A percentile compares a stretch with the other conserved stretches of the same genome.
Conservation (phyloP, 2,888 invertebrate genomes). For the Pachliopta kotzebuea region DNA sequence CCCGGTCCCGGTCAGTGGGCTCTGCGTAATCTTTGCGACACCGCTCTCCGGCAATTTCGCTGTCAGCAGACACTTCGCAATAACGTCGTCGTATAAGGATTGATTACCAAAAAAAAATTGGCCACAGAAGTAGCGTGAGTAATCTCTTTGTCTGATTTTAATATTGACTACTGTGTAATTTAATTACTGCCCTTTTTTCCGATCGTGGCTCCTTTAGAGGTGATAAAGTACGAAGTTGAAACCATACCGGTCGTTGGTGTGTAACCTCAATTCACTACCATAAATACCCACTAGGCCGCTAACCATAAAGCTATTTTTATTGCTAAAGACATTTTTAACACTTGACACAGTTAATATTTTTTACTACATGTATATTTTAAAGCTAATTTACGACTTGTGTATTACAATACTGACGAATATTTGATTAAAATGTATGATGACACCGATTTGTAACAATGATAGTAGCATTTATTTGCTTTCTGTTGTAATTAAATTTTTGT, state of each 20-base stretch:
- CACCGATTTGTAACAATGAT: too few relatives aligned
- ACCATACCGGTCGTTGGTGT: background rate
- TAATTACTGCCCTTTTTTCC: constrained; percentile 1
- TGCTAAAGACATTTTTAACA: background rate
- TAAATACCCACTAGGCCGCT: background rate
- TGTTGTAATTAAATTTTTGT: too few relatives aligned
- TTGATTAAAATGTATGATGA: too few relatives aligned
- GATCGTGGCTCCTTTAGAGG: background rate
- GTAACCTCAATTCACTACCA: background rate
- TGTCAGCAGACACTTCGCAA: constrained; percentile 28
- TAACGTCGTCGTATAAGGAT: constrained; percentile 27
- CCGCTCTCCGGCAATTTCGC: constrained; percentile 34
- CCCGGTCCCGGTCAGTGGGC: constrained; percentile 1
- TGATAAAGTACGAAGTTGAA: background rate
- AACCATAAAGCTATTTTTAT: background rate
- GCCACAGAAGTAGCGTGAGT: constrained; percentile 16
- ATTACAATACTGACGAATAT: background rate
- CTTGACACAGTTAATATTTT: background rate
- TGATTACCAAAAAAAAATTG: constrained; percentile 30
- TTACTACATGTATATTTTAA: background rate
- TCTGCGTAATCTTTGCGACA: constrained; percentile 36
- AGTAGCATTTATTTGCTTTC: too few relatives aligned
- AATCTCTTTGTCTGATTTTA: constrained; percentile 9
- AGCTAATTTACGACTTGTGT: background rate
- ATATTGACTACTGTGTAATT: constrained; percentile 10